These are phyloP conservation scores for Telmatherina bonti DNA, from an alignment of 2,797 vertebrate species.

Conservation along the genomic window DNA sequence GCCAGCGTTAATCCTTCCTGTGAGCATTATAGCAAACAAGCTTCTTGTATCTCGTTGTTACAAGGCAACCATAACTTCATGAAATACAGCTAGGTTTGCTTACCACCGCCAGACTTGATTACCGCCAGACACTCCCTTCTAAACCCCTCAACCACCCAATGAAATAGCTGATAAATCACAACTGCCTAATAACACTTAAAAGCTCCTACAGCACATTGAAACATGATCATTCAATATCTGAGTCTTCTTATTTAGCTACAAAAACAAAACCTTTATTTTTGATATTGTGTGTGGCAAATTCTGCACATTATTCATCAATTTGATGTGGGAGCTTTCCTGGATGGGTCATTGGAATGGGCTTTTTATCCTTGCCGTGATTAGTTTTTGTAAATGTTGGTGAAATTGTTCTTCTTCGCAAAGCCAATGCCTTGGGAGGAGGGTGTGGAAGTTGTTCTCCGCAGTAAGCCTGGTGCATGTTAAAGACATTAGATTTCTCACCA, in stretches of 20 bases:
- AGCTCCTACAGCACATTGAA: neutral
- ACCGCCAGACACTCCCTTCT: neutral
- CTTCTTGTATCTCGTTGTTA: constrained; percentile 40
- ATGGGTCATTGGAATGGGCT: neutral
- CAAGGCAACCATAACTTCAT: constrained; percentile 20
- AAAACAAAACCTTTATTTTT: neutral
- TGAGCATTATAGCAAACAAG: constrained; percentile 60
- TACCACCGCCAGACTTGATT: constrained; percentile 5
- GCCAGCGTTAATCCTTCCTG: constrained; percentile 59
- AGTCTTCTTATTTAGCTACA: too few species aligned
- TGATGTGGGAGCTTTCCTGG: neutral
- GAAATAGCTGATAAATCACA: neutral
- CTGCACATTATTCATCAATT: constrained; percentile 2
- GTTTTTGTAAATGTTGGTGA: neutral
- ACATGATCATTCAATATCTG: neutral
- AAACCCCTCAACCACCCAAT: neutral
- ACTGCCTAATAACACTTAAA: neutral
- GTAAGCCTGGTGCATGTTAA: constrained; percentile 7
- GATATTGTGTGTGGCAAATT: constrained; percentile 1
- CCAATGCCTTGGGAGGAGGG: neutral
- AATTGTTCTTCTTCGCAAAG: neutral
- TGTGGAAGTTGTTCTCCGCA: neutral
- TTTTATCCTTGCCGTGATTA: neutral
- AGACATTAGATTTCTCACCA: constrained; percentile 11
- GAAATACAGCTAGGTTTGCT: constrained; percentile 29